These are phyloP conservation scores for Cheilosia urbana DNA, from an alignment of 2,888 invertebrate species.

Conservation along the genomic window DNA sequence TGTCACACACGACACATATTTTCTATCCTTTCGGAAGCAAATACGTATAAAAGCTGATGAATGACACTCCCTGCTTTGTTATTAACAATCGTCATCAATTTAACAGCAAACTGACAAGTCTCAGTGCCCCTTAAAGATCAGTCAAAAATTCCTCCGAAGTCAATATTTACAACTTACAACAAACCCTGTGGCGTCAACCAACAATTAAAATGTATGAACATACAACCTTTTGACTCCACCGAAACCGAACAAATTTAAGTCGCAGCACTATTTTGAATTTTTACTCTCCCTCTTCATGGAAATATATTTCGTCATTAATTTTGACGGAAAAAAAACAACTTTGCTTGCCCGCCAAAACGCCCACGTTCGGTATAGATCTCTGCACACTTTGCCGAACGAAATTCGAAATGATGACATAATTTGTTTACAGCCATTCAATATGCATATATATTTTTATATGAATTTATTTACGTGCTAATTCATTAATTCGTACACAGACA, in stretches of 20 bases:
- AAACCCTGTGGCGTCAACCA: not conserved
- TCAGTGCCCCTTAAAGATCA: not conserved
- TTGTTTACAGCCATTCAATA: slow-evolving; percentile 55
- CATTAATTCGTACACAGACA: slow-evolving; percentile 25
- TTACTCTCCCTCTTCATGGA: slow-evolving; percentile 32
- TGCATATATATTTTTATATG: slow-evolving; percentile 44
- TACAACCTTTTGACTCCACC: slow-evolving; percentile 11
- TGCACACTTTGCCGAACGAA: slow-evolving; percentile 4
- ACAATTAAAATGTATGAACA: not conserved
- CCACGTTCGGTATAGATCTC: slow-evolving; percentile 25
- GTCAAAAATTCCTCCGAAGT: not conserved
- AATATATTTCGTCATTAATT: slow-evolving; percentile 66
- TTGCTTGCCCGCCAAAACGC: slow-evolving; percentile 67
- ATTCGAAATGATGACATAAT: slow-evolving; percentile 66
- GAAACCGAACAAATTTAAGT: slow-evolving; percentile 13
- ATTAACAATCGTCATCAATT: not conserved
- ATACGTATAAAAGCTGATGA: not conserved
- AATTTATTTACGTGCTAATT: slow-evolving; percentile 45
- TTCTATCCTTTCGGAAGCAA: not conserved
- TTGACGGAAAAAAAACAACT: not conserved
- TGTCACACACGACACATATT: not conserved
- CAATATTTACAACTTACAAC: not conserved
- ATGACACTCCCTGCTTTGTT: not conserved
- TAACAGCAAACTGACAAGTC: not conserved
- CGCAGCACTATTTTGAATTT: slow-evolving; percentile 31